These are phyloP conservation scores for Drosophila atripex DNA, from an alignment of 2,888 invertebrate species.

Conservation along the genomic window DNA sequence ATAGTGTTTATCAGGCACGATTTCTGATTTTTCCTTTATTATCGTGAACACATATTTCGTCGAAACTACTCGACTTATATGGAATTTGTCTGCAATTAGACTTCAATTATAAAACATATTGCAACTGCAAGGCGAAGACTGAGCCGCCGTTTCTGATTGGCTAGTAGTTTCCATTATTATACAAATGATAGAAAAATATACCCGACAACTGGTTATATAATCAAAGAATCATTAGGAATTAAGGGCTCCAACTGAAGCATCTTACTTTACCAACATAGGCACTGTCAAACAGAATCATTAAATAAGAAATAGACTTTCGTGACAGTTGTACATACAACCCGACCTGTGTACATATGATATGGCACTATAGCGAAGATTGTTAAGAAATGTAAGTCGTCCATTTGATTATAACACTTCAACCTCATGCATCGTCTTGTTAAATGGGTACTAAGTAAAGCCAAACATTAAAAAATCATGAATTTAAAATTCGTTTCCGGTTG, in stretches of 20 bases:
- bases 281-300: conserved; percentile 34
- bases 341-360: conserved; percentile 24
- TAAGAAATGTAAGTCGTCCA: conserved; percentile 61
- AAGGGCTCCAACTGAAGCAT: conserved; percentile 18
- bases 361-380: conserved; percentile 26
- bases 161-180: conserved; percentile 34
- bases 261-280: conserved; percentile 31
- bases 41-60: conserved; percentile 1
- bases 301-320: conserved; percentile 10
- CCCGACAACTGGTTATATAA: conserved; percentile 13
- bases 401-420: conserved; percentile 52
- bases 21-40: conserved; percentile 1
- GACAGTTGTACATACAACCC: conserved; percentile 30
- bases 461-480: conserved; percentile 47
- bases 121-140: conserved; percentile 60
- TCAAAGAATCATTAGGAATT: conserved; percentile 8
- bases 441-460: conserved; percentile 44
- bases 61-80: conserved; percentile 12
- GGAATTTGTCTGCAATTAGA: conserved; percentile 31
- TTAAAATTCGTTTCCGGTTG: conserved; percentile 51
- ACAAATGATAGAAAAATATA: conserved; percentile 38
- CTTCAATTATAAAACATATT: conserved; percentile 41
- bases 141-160: conserved; percentile 52
- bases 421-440: conserved; percentile 58
- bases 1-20: conserved; percentile 5